Base-by-base conservation (phyloP, 1,140 invertebrate genomes). In the Eurosta solidaginis region DNA sequence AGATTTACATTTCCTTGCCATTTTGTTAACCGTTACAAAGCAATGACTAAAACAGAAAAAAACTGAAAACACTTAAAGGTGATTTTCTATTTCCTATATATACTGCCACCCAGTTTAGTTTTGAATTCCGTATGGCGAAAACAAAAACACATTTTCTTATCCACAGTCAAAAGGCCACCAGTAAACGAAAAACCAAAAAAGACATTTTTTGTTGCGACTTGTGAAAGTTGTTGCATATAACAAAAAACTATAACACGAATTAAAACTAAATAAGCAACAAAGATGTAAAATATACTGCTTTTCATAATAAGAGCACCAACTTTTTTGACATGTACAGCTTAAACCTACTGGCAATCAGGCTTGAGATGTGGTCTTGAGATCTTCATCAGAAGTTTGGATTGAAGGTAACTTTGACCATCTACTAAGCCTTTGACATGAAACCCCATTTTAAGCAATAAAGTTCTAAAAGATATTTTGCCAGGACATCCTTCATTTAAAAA, bases 221-320 rank as follows among this genome's bases (percentile, higher is more conserved):
- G 59, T 68, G 59, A 68, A 68, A 68, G 59, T 68, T 68, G 59
- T 68, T 36, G 59, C 59, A 68, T 40, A 40, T 68, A 68, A 29
- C 17, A 68, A 40, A 68, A 20, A 17, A 33, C 59, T 40, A 40
- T 9, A 52, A 10, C n/a, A n/a, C n/a, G n/a, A n/a, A n/a, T n/a
- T n/a, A 12, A 5, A 68, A 68, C 36, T 42, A 42, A 20, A 42
- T 40, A 40, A 68, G 47, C 17, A 2, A 1, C n/a, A 54, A n/a
- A n/a, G n/a, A n/a, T n/a, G n/a, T n/a, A n/a, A n/a, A n/a, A n/a
- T n/a, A n/a, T n/a, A n/a, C n/a, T n/a, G n/a, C n/a, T n/a, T n/a
- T n/a, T n/a, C n/a, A n/a, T n/a, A n/a, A n/a, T n/a, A n/a, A n/a
- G n/a, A n/a, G n/a, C n/a, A n/a, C n/a, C n/a, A n/a, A n/a, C n/a